Percentiles rank a stretch among this genome's conserved stretches.
Evolutionary conservation across 1,140 invertebrate species (phyloP).

Genomic region (Brachionus rubens): DNA sequence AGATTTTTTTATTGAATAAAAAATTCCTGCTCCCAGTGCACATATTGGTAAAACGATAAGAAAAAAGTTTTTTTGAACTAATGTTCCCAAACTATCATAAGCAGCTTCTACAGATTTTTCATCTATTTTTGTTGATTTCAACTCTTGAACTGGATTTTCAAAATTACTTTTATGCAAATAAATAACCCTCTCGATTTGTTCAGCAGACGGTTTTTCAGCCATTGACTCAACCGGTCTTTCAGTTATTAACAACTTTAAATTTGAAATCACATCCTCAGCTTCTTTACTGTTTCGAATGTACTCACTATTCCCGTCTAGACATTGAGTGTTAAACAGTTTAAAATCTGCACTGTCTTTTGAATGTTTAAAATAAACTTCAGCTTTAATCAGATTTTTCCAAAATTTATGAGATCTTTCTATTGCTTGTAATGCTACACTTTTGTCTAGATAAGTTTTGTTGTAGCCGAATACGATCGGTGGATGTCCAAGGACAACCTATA

Average conservation of each 20-base stretch:
- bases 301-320: conserved; percentile 2
- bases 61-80: not conserved
- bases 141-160: not conserved
- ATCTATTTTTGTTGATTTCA: not conserved
- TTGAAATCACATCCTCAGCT: conserved; percentile 1
- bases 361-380: not conserved
- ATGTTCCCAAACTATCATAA: not conserved
- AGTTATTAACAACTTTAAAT: not conserved
- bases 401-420: conserved; percentile 4
- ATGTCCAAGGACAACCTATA: not conserved
- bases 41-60: not conserved
- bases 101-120: not conserved
- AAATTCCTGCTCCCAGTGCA: not conserved
- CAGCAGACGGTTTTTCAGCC: not conserved
- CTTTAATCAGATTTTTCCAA: conserved; percentile 23
- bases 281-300: conserved; percentile 2
- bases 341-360: conserved; percentile 20
- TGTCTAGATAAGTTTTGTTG: not conserved
- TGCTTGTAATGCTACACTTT: not conserved
- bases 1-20: not conserved
- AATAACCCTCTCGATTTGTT: conserved; percentile 21
- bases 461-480: not conserved
- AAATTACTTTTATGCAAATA: conserved; percentile 16
- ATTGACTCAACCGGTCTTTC: conserved; percentile 28
- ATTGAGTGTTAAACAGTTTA: conserved; percentile 25